Evolutionary conservation across 2,113 vertebrate species (phyloP).

Genomic region (Todiramphus chloris): DNA sequence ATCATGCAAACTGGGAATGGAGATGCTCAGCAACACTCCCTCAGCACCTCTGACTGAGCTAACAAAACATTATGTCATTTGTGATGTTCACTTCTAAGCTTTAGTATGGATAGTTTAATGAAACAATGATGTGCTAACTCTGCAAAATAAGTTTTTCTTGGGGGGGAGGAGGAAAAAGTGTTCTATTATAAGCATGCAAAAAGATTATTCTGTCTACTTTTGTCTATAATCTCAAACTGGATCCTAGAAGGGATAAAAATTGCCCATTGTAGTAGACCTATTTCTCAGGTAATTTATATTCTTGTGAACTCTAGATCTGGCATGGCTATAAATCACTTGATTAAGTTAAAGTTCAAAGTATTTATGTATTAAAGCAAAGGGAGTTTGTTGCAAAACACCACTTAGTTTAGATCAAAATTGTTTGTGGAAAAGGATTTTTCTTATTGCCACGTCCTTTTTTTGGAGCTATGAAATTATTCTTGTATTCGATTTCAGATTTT

Average conservation of each 20-base stretch:
- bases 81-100: neutral
- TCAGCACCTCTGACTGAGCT: neutral
- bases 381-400: neutral
- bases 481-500: neutral
- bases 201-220: neutral
- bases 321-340: neutral
- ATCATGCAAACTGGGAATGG: neutral
- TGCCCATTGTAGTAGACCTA: neutral
- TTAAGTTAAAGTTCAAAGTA: neutral
- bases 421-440: neutral
- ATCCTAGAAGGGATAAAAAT: neutral
- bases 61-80: neutral
- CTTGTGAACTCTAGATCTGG: neutral
- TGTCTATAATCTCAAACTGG: neutral
- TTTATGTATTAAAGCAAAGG: neutral
- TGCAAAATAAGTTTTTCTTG: neutral
- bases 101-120: neutral
- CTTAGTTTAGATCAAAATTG: neutral
- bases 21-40: neutral
- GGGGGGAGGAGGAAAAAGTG: too few species aligned
- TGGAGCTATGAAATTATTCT: neutral
- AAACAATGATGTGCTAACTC: neutral
- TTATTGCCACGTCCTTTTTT: neutral
- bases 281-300: neutral
- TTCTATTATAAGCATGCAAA: neutral